Base-by-base conservation (phyloP, 2,797 vertebrate genomes). In the Siniperca obscura region DNA sequence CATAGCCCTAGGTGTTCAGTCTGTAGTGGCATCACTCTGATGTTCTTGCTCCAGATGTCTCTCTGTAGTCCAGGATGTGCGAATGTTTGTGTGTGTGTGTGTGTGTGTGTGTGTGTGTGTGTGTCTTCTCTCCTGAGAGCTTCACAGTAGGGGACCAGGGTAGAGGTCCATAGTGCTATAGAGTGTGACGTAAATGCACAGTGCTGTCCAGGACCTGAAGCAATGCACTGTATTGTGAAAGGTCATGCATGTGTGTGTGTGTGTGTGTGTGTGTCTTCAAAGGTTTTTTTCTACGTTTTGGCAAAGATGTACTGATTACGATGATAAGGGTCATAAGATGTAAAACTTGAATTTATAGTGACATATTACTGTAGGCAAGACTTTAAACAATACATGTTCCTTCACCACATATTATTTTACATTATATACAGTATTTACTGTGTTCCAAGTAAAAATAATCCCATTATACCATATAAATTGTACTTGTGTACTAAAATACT, bases 171-270 rank as follows among this genome's bases (percentile, higher is more conserved):
- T 61, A 38, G 46, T 88, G 81, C 66, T 81, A 38, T 74, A 59
- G 44, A 86, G 80, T 84, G 67, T 92, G 89, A 90, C 77, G 77
- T 81, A 78, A 87, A 82, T 60, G 61, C 83, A 81, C 83, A 80
- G 85, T 74, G 77, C 50, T 83, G 70, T 87, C 77, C 74, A 68
- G 66, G 76, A 84, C 91, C 88, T 76, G 73, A 77, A 87, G 89
- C 84, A n/a, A 86, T 85, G 61, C 59, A 77, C 74, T 81, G 62
- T 70, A 82, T 76, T 84, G 60, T 78, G 14, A 93, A 93, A 94
- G 86, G 91, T 91, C 82, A 70, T 40, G 19, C 13, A 7, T 61
- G 76, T 72, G 38, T 77, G 73, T 82, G 78, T 68, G 69, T 57
- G 25, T 42, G 67, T 66, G 53, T 69, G 64, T 77, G 38, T 62